Base-by-base conservation (phyloP, 2,888 invertebrate genomes). In the Stegana nigrithorax region DNA sequence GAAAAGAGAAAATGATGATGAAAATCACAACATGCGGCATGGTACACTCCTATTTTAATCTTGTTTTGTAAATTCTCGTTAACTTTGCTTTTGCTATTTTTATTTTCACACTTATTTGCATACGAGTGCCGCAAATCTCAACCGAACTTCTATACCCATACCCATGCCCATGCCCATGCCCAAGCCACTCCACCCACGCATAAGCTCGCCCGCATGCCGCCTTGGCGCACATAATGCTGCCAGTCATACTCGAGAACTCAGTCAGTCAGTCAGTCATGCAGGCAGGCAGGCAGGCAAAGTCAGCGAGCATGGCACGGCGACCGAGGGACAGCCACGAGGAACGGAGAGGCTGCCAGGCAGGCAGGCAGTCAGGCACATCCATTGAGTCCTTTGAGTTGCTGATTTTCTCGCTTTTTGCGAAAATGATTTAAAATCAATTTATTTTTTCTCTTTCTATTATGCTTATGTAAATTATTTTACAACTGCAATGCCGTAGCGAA, bases 341-440 rank as follows among this genome's bases (percentile, higher is more conserved):
- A n/a, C n/a, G n/a, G n/a, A n/a, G n/a, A n/a, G n/a, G n/a, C n/a
- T n/a, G n/a, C n/a, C n/a, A n/a, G n/a, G n/a, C n/a, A n/a, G n/a
- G n/a, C n/a, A n/a, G 2, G 32, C 71, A 64, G 62, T 60, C 8
- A 44, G 25, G 14, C 17, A n/a, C 10, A 32, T 32, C n/a, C 32
- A 5, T 53, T 53, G 23, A 47, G 12, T 25, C 14, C 47, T 25
- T 26, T 23, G 60, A n/a, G n/a, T n/a, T n/a, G n/a, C n/a, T 32
- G 56, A 51, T 66, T 65, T 64, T 67, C 63, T 67, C 60, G 67
- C 73, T 59, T 65, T 66, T 62, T 73, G 75, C 67, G 73, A 73
- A 80, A 80, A 78, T 80, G 81, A 81, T 81, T 80, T 81, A 80
- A 81, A 80, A 80, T 80, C 80, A 80, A 80, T 80, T 80, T 80